Evolutionary conservation across 2,797 vertebrate genomes (phyloP), one percentile per base, ranked within the genome.

Genomic region (Buceros bicornis): DNA sequence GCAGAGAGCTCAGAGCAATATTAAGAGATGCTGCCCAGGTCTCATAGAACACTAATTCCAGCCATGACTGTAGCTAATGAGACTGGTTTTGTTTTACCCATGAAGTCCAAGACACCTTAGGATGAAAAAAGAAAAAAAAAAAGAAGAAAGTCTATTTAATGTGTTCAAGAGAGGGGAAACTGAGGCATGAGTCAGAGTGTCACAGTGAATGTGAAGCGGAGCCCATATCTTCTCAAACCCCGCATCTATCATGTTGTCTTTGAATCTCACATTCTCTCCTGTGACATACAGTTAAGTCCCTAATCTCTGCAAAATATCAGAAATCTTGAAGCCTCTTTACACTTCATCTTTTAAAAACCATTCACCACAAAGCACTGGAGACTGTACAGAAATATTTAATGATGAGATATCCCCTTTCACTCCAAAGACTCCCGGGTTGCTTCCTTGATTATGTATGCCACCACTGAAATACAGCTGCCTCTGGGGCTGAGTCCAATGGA

Each of bases 341-440:
- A 3, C 16, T 74, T 43, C 8, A 45, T 81, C 43, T 42, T 78
- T 90, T 47, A 60, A 56, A 88, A 96, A 72, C 11, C 25, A 13
- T 87, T 93, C 35, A 62, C 66, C 76, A 72, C 79, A 89, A 74
- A 78, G 25, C 61, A 35, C 92, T 56, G 51, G 86, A 86, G 73
- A 89, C 25, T 58, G 5, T 60, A 57, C 37, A 79, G 22, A 43
- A 83, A 22, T 65, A 45, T 65, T 86, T 88, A 84, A 64, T 48
- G 26, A 71, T 69, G 53, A 74, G 56, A 22, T 89, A 91, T 81
- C 76, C 62, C 87, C 54, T 96, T 90, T 92, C 84, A 56, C 51
- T 58, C 76, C 65, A 65, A 91, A 90, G 72, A n/a, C 72, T 87
- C 45, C 16, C 1, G 18, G 18, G 45, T 78, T 71, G 24, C 45